Conservation (phyloP, 2,113 vertebrate genomes). For the Agapornis roseicollis region DNA sequence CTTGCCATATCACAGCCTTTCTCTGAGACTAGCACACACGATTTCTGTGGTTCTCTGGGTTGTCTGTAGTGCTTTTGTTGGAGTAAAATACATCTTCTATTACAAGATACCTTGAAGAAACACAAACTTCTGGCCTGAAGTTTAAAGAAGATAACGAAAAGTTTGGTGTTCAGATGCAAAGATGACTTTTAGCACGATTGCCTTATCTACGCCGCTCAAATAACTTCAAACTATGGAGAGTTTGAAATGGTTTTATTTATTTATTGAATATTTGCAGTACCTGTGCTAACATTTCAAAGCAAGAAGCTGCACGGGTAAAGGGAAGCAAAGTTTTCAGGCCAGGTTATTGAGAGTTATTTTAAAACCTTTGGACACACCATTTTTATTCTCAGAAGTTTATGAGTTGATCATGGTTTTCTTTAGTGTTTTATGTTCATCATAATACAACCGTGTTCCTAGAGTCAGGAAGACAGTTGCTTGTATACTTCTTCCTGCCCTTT, state of each 20-base stretch:
- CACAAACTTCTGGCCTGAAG: background rate
- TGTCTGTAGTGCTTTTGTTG: background rate
- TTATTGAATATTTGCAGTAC: background rate
- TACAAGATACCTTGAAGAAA: background rate
- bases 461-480: background rate
- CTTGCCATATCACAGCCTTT: background rate
- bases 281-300: background rate
- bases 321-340: background rate
- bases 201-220: background rate
- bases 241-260: background rate
- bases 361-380: fast-evolving
- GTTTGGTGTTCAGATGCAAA: fast-evolving
- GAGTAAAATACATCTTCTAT: background rate
- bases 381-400: background rate
- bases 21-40: background rate
- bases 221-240: background rate
- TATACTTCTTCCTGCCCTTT: background rate
- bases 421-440: background rate
- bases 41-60: background rate
- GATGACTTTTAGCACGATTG: background rate
- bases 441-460: background rate
- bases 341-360: too few species aligned
- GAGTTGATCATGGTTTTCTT: background rate
- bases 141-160: background rate
- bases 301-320: background rate